Evolutionary conservation across 2,113 vertebrate genomes (phyloP).

Genomic region (Hystrix cristata): DNA sequence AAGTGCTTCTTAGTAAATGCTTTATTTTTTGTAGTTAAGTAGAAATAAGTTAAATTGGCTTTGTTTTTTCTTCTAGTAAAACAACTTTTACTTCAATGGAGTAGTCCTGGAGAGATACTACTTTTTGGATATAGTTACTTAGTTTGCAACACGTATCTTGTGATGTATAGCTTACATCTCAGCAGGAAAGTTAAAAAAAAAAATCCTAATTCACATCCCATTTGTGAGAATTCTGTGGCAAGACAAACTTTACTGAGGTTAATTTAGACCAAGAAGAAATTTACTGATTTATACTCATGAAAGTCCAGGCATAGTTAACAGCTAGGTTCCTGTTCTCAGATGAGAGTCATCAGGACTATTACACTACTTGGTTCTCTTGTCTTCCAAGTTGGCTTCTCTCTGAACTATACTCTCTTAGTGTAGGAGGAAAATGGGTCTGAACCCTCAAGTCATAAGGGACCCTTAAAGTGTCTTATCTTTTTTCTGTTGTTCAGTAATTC

Average conservation of each 20-base stretch:
- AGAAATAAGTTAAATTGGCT: constrained; percentile 33
- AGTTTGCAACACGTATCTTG: constrained; percentile 21
- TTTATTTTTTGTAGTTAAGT: constrained; percentile 52
- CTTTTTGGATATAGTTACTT: constrained; percentile 27
- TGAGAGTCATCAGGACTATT: not conserved
- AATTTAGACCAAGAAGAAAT: not conserved
- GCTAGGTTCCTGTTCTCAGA: not conserved
- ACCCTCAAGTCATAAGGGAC: not conserved
- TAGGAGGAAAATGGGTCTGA: constrained; percentile 18
- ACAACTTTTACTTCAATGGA: constrained; percentile 7
- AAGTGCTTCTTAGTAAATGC: constrained; percentile 49
- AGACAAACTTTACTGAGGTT: not conserved
- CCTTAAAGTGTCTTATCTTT: not conserved
- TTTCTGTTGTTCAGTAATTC: not conserved
- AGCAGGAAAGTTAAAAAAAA: not conserved
- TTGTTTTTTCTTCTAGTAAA: not conserved
- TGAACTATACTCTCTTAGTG: not conserved
- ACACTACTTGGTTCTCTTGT: not conserved
- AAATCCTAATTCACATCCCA: not conserved
- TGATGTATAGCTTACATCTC: constrained; percentile 32
- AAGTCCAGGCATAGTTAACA: not conserved
- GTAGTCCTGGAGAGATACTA: not conserved
- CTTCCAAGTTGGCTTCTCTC: not conserved
- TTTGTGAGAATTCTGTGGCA: constrained; percentile 45
- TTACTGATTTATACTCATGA: not conserved